Conservation (phyloP, 1,140 invertebrate genomes). For the Drosophila kurseongensis region DNA sequence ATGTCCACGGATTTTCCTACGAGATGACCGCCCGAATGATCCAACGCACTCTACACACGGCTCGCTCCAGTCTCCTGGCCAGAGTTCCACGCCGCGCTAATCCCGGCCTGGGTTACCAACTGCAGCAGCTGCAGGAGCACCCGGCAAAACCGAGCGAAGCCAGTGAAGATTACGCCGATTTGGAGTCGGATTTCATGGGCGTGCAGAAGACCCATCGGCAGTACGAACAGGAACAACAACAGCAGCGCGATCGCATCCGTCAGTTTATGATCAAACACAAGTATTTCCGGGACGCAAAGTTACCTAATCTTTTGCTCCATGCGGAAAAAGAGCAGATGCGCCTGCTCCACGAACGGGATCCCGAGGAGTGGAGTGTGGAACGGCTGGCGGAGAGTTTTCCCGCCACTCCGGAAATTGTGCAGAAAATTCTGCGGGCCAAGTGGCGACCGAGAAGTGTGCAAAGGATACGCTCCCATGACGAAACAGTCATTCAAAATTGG, state of each 20-base stretch:
- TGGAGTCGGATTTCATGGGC: slow-evolving; percentile 86
- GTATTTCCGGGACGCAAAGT: slow-evolving; percentile 89
- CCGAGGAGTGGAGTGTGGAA: slow-evolving; percentile 90
- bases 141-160: slow-evolving; percentile 59
- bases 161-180: slow-evolving; percentile 82
- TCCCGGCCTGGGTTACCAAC: slow-evolving; percentile 73
- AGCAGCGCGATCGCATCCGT: slow-evolving; percentile 85
- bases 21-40: slow-evolving; percentile 37
- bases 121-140: slow-evolving; percentile 49
- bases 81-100: slow-evolving; percentile 63
- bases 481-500: slow-evolving; percentile 89
- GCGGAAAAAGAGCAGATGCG: slow-evolving; percentile 93
- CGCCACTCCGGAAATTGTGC: slow-evolving; percentile 87
- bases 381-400: slow-evolving; percentile 92
- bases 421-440: slow-evolving; percentile 87
- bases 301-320: slow-evolving; percentile 92
- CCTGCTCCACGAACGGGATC: slow-evolving; percentile 88
- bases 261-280: slow-evolving; percentile 89
- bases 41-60: slow-evolving; percentile 39
- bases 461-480: slow-evolving; percentile 88
- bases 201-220: slow-evolving; percentile 80
- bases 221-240: slow-evolving; percentile 81
- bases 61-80: slow-evolving; percentile 27
- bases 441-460: slow-evolving; percentile 87
- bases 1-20: neutral